Evolutionary conservation across 64 coral and sea anemone genomes (phyloP).

Genomic region (Orbicella faveolata): DNA sequence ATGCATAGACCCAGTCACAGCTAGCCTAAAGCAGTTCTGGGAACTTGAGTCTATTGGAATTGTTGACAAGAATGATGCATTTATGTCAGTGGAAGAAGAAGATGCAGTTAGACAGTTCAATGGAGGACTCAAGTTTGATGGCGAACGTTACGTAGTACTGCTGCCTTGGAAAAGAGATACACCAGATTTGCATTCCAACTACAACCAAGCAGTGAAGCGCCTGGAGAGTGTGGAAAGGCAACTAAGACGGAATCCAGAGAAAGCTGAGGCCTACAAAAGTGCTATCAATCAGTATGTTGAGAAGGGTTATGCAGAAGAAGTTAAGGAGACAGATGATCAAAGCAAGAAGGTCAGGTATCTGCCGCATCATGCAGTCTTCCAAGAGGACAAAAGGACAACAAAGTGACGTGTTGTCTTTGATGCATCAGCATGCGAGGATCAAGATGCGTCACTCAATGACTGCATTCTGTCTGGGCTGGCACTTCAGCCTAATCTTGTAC

Average conservation of each 20-base stretch:
- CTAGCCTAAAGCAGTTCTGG: slow-evolving; percentile 42
- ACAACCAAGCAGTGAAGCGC: neutral
- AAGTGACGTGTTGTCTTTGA: slow-evolving; percentile 26
- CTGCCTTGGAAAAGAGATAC: slow-evolving; percentile 34
- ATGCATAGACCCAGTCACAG: neutral
- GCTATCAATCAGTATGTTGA: no score
- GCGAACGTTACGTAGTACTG: slow-evolving; percentile 23
- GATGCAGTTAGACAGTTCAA: slow-evolving; percentile 38
- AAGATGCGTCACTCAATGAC: slow-evolving; percentile 30
- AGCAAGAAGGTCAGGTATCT: neutral
- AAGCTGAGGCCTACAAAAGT: no score
- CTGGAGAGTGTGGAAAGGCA: neutral
- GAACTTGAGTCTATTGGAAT: slow-evolving; percentile 68
- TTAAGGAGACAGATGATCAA: no score
- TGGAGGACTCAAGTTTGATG: slow-evolving; percentile 26
- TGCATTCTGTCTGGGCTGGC: slow-evolving; percentile 10
- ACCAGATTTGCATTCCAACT: slow-evolving; percentile 35
- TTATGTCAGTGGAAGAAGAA: slow-evolving; percentile 28
- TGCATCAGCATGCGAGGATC: slow-evolving; percentile 7
- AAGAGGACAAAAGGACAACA: neutral
- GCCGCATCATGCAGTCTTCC: slow-evolving; percentile 50
- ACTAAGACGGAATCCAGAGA: neutral
- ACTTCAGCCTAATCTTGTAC: neutral
- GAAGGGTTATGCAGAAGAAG: no score
- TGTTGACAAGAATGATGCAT: neutral